Evolutionary conservation across 2,113 vertebrate genomes (phyloP).

Genomic region (Collichthys lucidus): DNA sequence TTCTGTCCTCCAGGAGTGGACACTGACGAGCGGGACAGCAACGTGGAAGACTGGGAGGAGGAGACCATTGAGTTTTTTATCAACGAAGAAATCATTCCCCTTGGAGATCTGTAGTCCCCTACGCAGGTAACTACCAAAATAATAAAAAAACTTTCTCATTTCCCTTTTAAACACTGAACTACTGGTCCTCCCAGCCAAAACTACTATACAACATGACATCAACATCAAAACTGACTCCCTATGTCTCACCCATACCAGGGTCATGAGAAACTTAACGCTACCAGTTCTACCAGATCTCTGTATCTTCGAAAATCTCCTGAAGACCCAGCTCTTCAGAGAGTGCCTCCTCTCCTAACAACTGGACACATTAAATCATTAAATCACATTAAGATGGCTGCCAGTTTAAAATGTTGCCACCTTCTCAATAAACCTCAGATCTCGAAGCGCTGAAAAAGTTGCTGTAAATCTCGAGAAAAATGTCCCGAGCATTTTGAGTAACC

Average conservation of each 20-base stretch:
- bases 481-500: too few species aligned
- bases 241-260: too few species aligned
- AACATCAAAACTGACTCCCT: too few species aligned
- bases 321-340: too few species aligned
- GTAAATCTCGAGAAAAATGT: background rate
- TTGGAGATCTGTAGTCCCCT: constrained; percentile 91
- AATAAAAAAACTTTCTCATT: background rate
- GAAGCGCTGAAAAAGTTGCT: background rate
- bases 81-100: constrained; percentile 97
- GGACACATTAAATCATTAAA: too few species aligned
- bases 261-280: too few species aligned
- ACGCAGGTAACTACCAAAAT: constrained; percentile 75
- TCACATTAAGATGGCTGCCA: background rate
- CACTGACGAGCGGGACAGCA: constrained; percentile 96
- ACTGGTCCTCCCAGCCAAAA: too few species aligned
- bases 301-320: too few species aligned
- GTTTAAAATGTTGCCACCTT: background rate
- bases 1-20: constrained; percentile 87
- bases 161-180: too few species aligned
- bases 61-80: constrained; percentile 99
- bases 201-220: too few species aligned
- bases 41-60: constrained; percentile 98
- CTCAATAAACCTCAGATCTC: background rate
- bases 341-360: too few species aligned
- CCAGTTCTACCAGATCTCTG: too few species aligned